Base-by-base conservation (phyloP, 2,888 invertebrate species). In the Micoletzkya japonica region DNA sequence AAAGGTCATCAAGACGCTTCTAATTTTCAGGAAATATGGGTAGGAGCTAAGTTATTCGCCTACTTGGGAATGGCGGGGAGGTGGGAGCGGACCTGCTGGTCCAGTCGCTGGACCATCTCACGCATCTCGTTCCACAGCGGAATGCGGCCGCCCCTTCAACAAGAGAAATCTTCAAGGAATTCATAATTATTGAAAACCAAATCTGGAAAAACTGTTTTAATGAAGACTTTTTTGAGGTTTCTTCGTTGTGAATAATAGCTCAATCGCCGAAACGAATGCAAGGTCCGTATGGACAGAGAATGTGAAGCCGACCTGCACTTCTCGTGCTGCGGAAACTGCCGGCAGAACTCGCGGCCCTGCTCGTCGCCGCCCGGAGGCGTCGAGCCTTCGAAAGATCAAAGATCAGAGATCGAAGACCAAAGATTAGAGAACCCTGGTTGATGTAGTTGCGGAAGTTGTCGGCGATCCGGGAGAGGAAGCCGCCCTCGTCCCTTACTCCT, bases 241-340 rank as follows among this genome's bases (percentile, higher is more conserved):
- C n/a, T n/a, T n/a, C n/a, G n/a, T n/a, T n/a, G n/a, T n/a, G n/a
- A n/a, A n/a, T n/a, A n/a, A n/a, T n/a, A n/a, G n/a, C n/a, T n/a
- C n/a, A n/a, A n/a, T n/a, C n/a, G n/a, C n/a, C n/a, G n/a, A n/a
- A n/a, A n/a, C n/a, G n/a, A n/a, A n/a, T n/a, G n/a, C n/a, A n/a
- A n/a, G n/a, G n/a, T n/a, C n/a, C n/a, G n/a, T n/a, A n/a, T n/a
- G n/a, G n/a, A n/a, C n/a, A n/a, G n/a, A n/a, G n/a, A n/a, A n/a
- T n/a, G n/a, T n/a, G n/a, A n/a, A n/a, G 49, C 67, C 7, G 64
- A 76, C 76, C 75, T 61, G 69, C 77, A 78, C 57, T 76, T 74
- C 14, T 74, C 76, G 73, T 78, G 76, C 17, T 73, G 73, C 20
- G 77, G 77, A 37, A 66, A 78, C 28, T 75, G 58, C 49, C 73